Base-by-base conservation (phyloP, 2,113 vertebrate species). In the Halcyon senegalensis region DNA sequence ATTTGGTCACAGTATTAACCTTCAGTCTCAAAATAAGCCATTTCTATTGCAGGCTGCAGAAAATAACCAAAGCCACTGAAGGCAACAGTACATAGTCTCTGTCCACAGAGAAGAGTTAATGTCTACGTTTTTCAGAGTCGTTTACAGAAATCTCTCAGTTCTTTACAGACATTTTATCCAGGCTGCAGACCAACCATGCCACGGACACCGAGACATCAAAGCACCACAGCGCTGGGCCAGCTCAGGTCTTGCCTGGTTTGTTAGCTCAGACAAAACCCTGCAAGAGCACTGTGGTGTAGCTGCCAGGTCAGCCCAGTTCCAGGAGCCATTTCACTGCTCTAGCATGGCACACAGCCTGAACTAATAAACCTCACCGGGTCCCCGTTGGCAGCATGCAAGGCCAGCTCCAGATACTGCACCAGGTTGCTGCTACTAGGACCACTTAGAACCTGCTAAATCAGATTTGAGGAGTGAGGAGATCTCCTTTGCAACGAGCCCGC, bases 281-380 rank as follows among this genome's bases (percentile, higher is more conserved):
- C 55, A 50, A 0, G 4, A 69, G 41, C 7, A 5, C 0, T 46
- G 56, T 9, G 13, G 63, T 17, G 14, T 2, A 18, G 92, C 78
- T 87, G 85, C 93, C 95, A 90, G 86, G 82, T 83, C 86, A 80
- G 48, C 53, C 9, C 68, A 28, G 77, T 14, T 75, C 72, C 95
- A 75, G 84, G 44, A 83, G 95, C 70, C 85, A 24, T 21, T 33
- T 28, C 39, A 39, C 66, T 56, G 85, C 67, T 60, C 79, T 4
- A 41, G 67, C 39, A 10, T 64, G 89, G 89, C 93, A 79, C 68
- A 21, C 23, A 63, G 85, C 92, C 95, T 50, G 81, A 81, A 27
- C 60, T 17, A 35, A 39, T 66, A 91, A 58, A 64, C 9, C 74
- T 68, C 43, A 19, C 59, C 21, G 6, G 68, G 72, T 48, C 84